Evolutionary conservation across 2,888 invertebrate species (phyloP).

Genomic region (Mythimna vitellina): DNA sequence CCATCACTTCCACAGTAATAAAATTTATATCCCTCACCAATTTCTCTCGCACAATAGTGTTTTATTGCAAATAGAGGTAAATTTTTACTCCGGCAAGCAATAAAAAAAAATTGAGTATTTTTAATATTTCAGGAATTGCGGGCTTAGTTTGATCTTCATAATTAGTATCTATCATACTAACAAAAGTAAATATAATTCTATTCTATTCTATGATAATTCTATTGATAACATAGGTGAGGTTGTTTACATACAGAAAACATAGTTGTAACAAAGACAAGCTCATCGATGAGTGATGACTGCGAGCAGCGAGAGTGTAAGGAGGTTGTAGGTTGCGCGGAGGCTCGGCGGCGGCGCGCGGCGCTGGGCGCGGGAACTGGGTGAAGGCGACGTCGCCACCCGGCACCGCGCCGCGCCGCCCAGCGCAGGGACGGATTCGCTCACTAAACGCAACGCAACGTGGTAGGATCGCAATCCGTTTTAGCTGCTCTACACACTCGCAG

Average conservation of each 20-base stretch:
- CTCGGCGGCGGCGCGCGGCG: constrained; percentile 5
- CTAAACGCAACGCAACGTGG: not conserved
- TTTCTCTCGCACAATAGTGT: no score
- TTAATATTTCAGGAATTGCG: no score
- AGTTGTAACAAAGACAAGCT: constrained; percentile 21
- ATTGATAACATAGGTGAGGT: not conserved
- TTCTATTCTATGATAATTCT: not conserved
- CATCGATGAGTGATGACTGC: constrained; percentile 4
- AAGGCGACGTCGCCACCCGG: constrained; percentile 60
- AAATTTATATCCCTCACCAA: no score
- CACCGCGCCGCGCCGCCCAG: constrained; percentile 41
- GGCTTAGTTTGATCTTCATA: no score
- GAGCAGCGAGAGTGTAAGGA: constrained; percentile 3
- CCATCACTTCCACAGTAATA: no score
- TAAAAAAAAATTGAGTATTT: no score
- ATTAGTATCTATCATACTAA: no score
- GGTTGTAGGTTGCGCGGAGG: constrained; percentile 28
- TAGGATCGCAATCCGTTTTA: not conserved
- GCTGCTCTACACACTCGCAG: not conserved
- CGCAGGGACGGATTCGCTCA: constrained; percentile 43
- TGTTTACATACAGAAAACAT: not conserved
- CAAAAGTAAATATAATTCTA: no score
- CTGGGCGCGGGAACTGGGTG: constrained; percentile 45
- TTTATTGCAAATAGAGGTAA: no score
- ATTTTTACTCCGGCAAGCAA: no score